Percentiles rank a stretch among this genome's conserved stretches.
Conservation (phyloP, 2,888 invertebrate genomes). For the Muschampia plurimacula region DNA sequence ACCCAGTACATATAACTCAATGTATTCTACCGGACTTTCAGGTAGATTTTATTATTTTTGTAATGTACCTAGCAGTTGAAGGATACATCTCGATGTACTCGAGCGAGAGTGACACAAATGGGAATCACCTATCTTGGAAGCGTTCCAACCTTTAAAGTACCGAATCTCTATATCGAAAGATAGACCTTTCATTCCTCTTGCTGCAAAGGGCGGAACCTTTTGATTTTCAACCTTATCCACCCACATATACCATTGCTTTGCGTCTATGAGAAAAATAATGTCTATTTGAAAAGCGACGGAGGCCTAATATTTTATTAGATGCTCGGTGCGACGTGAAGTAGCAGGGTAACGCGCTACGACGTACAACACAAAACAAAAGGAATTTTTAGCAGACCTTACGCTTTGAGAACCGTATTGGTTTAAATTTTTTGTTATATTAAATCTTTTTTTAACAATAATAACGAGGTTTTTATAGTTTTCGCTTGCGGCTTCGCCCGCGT, state of each 20-base stretch:
- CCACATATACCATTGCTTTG: not conserved
- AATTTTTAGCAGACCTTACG: slow-evolving; percentile 2
- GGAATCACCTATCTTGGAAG: slow-evolving; percentile 14
- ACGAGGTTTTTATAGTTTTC: too few relatives aligned
- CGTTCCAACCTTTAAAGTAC: slow-evolving; percentile 16
- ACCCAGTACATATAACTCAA: too few relatives aligned
- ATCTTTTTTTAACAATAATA: too few relatives aligned
- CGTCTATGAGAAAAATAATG: not conserved
- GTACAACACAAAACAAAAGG: not conserved
- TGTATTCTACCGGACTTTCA: not conserved
- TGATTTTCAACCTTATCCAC: slow-evolving; percentile 10
- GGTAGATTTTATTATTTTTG: not conserved
- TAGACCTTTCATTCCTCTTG: slow-evolving; percentile 1
- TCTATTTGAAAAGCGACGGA: not conserved
- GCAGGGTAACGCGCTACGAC: not conserved
- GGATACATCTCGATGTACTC: not conserved
- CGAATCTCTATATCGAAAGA: not conserved
- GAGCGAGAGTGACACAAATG: slow-evolving; percentile 6
- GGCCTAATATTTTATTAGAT: slow-evolving; percentile 9
- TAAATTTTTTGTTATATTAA: too few relatives aligned
- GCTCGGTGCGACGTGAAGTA: slow-evolving; percentile 10
- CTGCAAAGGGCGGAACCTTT: not conserved
- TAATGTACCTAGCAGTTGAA: not conserved
- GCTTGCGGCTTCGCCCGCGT: too few relatives aligned
- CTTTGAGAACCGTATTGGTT: not conserved